Evolutionary conservation across 2,113 vertebrate genomes (phyloP), one percentile per base, ranked within the genome.

Genomic region (Nannobrachium achirus): DNA sequence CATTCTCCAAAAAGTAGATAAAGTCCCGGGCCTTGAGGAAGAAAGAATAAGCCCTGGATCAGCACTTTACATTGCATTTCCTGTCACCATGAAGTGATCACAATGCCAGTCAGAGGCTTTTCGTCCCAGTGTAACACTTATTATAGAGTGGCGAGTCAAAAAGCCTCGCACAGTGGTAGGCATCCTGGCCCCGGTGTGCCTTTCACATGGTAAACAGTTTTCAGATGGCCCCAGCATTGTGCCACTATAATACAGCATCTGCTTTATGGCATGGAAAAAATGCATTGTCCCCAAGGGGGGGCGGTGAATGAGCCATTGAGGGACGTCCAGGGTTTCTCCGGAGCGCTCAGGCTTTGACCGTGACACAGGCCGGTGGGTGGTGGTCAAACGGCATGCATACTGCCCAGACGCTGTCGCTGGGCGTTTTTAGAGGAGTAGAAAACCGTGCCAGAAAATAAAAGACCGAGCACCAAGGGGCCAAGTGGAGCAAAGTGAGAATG

Each of bases 261-360:
- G 89, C 89, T 92, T 92, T 90, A 92, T 20, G 48, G 89, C 75
- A 91, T 68, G 84, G 86, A 88, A 83, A 89, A 92, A 91, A 85
- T 86, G 89, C 81, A 89, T 92, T 92, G 91, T 91, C 80, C 88
- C 82, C 49, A 8, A 79, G 75, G 41, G 71, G n/a, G 73, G 52
- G 77, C 71, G 73, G 75, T 91, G 91, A 93, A 88, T 84, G 87
- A 82, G 71, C 82, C 79, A 73, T 80, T 86, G 80, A 89, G 87
- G 85, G 67, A 68, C 84, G 58, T 66, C 69, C 80, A 81, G 73
- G 74, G 84, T 69, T 74, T 84, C 78, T 74, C 66, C 44, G 68
- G 78, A 74, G 68, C 76, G 68, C 72, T 51, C 60, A 75, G 49
- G 41, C 68, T 82, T 77, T 89, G 85, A 86, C 66, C 41, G 76